Conservation (phyloP, 1,140 invertebrate species). For the Eubasilissa regina region DNA sequence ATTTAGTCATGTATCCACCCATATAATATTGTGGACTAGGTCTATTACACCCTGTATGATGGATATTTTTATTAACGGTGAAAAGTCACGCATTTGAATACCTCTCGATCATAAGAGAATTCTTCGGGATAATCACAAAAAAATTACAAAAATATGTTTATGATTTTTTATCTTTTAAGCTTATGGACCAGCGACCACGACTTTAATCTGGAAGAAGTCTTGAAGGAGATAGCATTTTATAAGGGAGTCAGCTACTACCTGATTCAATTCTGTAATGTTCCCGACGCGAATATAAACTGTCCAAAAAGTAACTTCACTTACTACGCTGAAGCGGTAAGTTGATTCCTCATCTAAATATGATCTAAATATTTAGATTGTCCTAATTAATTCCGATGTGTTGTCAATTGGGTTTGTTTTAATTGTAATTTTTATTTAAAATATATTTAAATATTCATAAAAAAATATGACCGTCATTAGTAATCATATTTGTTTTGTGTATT, state of each 20-base stretch:
- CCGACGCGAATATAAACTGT: conserved; percentile 70
- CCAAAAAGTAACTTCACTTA: conserved; percentile 73
- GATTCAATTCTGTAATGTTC: conserved; percentile 74
- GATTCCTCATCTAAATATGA: background rate
- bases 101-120: background rate
- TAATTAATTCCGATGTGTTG: too few relatives aligned
- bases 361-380: background rate
- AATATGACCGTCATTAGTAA: too few relatives aligned
- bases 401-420: too few relatives aligned
- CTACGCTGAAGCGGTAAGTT: conserved; percentile 71
- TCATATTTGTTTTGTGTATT: too few relatives aligned
- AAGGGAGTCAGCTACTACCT: conserved; percentile 78
- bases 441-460: too few relatives aligned
- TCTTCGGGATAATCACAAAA: background rate
- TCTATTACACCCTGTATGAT: too few relatives aligned
- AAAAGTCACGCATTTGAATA: background rate
- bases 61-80: too few relatives aligned
- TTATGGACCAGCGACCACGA: conserved; percentile 77
- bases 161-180: conserved; percentile 63
- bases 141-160: background rate
- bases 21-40: too few relatives aligned
- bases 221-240: conserved; percentile 79
- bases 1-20: too few relatives aligned
- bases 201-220: conserved; percentile 78
- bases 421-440: too few relatives aligned